Base-by-base conservation (phyloP, 53 echinoderm and acorn worm species). In the Temnopleurus reevesii region DNA sequence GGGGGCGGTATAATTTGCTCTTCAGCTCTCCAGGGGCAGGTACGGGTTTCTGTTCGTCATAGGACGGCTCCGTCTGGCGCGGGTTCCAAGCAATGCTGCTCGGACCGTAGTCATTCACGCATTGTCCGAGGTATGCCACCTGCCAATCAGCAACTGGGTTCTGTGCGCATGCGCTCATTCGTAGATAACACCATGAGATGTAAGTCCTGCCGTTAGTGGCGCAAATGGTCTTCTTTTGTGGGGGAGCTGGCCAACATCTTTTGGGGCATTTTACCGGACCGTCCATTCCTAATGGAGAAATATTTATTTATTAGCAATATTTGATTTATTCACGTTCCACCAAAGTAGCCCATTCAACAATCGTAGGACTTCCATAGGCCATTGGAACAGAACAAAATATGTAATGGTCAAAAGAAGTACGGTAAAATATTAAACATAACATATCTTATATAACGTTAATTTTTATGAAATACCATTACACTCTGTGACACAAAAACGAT, bases 161-260 rank as follows among this genome's bases (percentile, higher is more conserved):
- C 0, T 51, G 66, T 23, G 88, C 88, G 71, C 88, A 87, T 87
- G 88, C 88, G 88, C 88, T 87, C 88, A 87, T 87, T 1, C 88
- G 71, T 65, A 87, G 5, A 53, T 87, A 87, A 34, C 88, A 87
- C 88, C 88, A 87, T n/a, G 88, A 87, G 30, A 87, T 66, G 36
- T 87, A 87, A 3, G 88, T 87, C 64, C 88, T 46, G 45, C 88
- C 88, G 53, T 87, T 87, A 71, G 88, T 87, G 51, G 46, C 71
- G 24, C 88, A 87, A 4, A 87, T 65, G 17, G 35, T 66, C 45
- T 66, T 87, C 49, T 51, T 87, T 0, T 23, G 33, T 5, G 88
- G 88, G 12, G 88, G 88, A 1, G 35, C 33, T 15, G 88, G 53
- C 88, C 65, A 66, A 34, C 88, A 87, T 27, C 35, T 65, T 51